Conservation (phyloP, 2,113 vertebrate genomes). For the Hemichromis elongatus region DNA sequence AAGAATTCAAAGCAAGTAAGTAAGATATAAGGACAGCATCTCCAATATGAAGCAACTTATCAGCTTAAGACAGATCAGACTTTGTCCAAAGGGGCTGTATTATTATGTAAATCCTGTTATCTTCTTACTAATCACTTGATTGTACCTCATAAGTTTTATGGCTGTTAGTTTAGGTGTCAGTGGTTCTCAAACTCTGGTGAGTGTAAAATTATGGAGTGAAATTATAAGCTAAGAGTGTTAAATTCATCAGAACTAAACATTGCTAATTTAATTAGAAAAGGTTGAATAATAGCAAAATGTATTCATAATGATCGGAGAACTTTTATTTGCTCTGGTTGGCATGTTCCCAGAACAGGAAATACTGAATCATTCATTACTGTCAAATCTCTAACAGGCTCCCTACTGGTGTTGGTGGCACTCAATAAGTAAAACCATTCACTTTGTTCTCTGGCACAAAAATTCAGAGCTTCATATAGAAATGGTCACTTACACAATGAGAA, state of each 20-base stretch:
- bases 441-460: slow-evolving; percentile 11
- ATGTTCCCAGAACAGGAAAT: slow-evolving; percentile 24
- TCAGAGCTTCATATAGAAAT: not conserved
- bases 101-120: not conserved
- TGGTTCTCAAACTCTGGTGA: not conserved
- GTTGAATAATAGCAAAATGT: not conserved
- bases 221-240: not conserved
- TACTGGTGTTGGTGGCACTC: not conserved
- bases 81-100: not conserved
- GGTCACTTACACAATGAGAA: slow-evolving; percentile 45
- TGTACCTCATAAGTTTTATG: rapidly evolving
- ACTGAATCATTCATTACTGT: slow-evolving; percentile 28
- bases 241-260: not conserved
- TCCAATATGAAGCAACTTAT: not conserved
- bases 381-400: not conserved
- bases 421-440: not conserved
- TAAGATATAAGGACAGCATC: rapidly evolving
- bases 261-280: not conserved
- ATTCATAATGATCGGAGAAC: slow-evolving; percentile 38
- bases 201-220: not conserved
- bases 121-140: not conserved
- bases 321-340: slow-evolving; percentile 61
- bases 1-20: not conserved
- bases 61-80: not conserved
- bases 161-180: not conserved